phyloP scores from a whole-genome alignment of 2,797 vertebrate species.

The Phoxinus dragarum region DNA sequence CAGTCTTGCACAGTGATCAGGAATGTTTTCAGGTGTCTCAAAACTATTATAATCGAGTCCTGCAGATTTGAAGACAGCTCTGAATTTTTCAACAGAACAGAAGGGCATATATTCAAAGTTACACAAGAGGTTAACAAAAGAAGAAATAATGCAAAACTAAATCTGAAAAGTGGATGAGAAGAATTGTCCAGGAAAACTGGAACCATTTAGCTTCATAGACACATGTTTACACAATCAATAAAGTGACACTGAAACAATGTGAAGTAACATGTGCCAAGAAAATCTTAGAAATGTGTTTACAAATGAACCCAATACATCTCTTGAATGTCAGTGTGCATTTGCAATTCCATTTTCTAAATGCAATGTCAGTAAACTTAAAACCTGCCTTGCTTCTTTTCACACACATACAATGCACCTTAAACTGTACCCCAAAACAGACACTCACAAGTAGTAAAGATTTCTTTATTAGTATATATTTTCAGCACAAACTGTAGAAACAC shows the following conservation, averaged over 20 bases:
- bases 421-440: neutral
- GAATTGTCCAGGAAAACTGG: neutral
- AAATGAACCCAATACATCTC: neutral
- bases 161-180: conserved; percentile 2
- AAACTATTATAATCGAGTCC: neutral
- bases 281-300: neutral
- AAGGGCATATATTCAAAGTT: neutral
- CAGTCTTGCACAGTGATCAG: conserved; percentile 11
- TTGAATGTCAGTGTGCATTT: neutral
- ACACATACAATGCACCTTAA: neutral
- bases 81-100: neutral
- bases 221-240: conserved; percentile 17
- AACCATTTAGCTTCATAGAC: neutral
- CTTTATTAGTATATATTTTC: conserved; percentile 24
- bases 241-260: conserved; percentile 1
- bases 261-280: conserved; percentile 16
- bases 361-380: neutral
- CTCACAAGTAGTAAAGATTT: neutral
- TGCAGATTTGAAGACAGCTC: neutral
- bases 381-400: neutral
- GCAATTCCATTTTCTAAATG: neutral
- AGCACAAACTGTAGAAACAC: neutral
- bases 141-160: neutral
- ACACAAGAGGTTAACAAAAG: neutral
- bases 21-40: conserved; percentile 2